phyloP scores from a whole-genome alignment of 2,797 vertebrate genomes.

The Centroberyx gerrardi region DNA sequence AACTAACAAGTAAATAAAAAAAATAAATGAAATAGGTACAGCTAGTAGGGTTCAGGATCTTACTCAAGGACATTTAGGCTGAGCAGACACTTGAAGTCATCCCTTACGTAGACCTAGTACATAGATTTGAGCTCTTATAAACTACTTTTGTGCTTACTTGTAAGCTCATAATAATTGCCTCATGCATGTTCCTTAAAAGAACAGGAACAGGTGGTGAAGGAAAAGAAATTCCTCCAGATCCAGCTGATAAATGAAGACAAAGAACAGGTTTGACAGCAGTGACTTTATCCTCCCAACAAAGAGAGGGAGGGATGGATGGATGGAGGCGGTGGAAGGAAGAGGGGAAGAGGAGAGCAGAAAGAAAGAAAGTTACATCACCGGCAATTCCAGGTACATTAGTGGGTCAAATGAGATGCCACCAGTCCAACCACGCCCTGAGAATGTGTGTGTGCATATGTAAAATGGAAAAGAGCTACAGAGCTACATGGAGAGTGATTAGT shows the following conservation, averaged over 20 bases:
- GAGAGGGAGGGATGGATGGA: conserved; percentile 30
- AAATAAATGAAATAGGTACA: background rate
- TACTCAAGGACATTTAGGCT: background rate
- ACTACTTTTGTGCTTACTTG: background rate
- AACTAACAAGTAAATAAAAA: too few species aligned
- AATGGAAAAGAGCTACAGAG: background rate
- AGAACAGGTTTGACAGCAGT: conserved; percentile 73
- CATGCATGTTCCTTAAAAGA: conserved; percentile 34
- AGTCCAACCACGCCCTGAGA: conserved; percentile 47
- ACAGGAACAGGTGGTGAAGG: conserved; percentile 46
- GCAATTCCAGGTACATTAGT: conserved; percentile 42
- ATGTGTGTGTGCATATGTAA: conserved; percentile 15
- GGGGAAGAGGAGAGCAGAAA: conserved; percentile 15
- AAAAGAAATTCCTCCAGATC: conserved; percentile 53
- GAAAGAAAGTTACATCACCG: conserved; percentile 33
- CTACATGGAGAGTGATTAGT: too few species aligned
- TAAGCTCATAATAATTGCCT: conserved; percentile 10
- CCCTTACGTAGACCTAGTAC: background rate
- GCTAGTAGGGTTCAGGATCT: conserved; percentile 24
- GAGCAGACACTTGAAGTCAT: conserved; percentile 15
- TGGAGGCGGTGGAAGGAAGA: conserved; percentile 41
- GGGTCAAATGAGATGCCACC: conserved; percentile 29
- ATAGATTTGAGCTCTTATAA: conserved; percentile 28
- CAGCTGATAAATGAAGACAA: conserved; percentile 57
- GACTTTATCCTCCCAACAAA: conserved; percentile 54